Conservation (phyloP, 2,797 vertebrate species). For the Triplophysa yarkandensis region DNA sequence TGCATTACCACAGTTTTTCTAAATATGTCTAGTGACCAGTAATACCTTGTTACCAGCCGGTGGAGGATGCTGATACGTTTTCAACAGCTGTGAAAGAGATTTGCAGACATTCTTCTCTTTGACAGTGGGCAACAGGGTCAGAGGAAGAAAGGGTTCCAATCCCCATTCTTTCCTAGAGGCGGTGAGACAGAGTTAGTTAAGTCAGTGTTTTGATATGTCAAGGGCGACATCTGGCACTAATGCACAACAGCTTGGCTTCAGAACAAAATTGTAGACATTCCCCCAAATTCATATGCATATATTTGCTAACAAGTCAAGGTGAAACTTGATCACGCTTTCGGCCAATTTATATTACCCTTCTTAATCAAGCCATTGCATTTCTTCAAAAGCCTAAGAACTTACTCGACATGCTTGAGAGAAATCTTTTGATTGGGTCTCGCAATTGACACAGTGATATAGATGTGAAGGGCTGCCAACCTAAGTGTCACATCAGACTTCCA, state of each 20-base stretch:
- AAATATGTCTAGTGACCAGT: not conserved
- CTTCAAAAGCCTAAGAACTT: conserved; percentile 68
- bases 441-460: conserved; percentile 96
- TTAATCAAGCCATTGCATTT: not conserved
- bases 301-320: too few species aligned
- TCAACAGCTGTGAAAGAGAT: conserved; percentile 91
- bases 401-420: conserved; percentile 98
- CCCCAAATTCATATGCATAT: too few species aligned
- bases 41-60: conserved; percentile 91
- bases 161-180: conserved; percentile 95
- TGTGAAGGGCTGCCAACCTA: conserved; percentile 92
- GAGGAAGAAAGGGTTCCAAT: conserved; percentile 95
- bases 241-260: not conserved
- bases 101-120: conserved; percentile 98
- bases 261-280: too few species aligned
- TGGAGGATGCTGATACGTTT: conserved; percentile 93
- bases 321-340: too few species aligned
- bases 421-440: conserved; percentile 97
- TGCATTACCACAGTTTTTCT: not conserved
- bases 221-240: not conserved
- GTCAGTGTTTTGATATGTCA: conserved; percentile 1
- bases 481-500: conserved; percentile 93
- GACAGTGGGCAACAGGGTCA: conserved; percentile 89
- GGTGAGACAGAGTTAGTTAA: conserved; percentile 20
- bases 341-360: too few species aligned